A percentile compares a stretch with the other conserved stretches of the same genome.
Evolutionary conservation across 37 sponge, comb jelly and placozoan genomes (phyloP).

Genomic region (Dysidea cf. avara): DNA sequence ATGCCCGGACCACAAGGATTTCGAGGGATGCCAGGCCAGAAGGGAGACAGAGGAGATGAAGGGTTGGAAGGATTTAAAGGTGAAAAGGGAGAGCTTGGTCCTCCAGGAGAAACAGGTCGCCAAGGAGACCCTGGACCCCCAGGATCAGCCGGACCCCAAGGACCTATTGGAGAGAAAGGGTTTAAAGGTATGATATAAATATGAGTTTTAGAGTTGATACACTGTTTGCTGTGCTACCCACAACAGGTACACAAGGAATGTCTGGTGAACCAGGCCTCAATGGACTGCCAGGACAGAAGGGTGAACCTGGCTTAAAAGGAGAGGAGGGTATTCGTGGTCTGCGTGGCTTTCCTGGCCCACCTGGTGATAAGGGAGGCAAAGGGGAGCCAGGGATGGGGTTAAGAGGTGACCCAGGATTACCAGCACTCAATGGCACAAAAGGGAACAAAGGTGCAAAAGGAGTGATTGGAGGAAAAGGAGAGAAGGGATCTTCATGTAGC

Average conservation of each 20-base stretch:
- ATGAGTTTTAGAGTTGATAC: too few relatives aligned
- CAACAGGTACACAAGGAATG: slow-evolving; percentile 47
- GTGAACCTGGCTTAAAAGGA: slow-evolving; percentile 13
- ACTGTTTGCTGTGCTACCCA: too few relatives aligned
- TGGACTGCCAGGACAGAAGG: slow-evolving; percentile 35
- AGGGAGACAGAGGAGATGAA: background rate
- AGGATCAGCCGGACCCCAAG: slow-evolving; percentile 51
- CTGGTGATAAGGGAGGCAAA: too few relatives aligned
- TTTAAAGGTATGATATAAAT: too few relatives aligned
- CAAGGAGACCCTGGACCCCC: slow-evolving; percentile 56
- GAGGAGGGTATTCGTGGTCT: too few relatives aligned
- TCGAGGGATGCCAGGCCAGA: slow-evolving; percentile 17
- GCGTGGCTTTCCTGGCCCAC: too few relatives aligned
- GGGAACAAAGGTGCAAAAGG: too few relatives aligned
- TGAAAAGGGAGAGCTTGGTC: slow-evolving; percentile 42
- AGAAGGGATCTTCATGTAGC: too few relatives aligned
- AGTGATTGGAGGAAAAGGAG: too few relatives aligned
- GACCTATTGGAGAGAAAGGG: slow-evolving; percentile 11
- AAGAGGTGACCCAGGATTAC: too few relatives aligned
- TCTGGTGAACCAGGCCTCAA: slow-evolving; percentile 49
- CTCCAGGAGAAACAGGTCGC: slow-evolving; percentile 63
- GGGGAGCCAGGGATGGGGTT: too few relatives aligned
- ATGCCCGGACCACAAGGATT: background rate
- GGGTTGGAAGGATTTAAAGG: background rate
- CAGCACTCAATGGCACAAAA: too few relatives aligned